phyloP scores from a whole-genome alignment of 2,888 invertebrate species.

The Onthophagus sagittarius region DNA sequence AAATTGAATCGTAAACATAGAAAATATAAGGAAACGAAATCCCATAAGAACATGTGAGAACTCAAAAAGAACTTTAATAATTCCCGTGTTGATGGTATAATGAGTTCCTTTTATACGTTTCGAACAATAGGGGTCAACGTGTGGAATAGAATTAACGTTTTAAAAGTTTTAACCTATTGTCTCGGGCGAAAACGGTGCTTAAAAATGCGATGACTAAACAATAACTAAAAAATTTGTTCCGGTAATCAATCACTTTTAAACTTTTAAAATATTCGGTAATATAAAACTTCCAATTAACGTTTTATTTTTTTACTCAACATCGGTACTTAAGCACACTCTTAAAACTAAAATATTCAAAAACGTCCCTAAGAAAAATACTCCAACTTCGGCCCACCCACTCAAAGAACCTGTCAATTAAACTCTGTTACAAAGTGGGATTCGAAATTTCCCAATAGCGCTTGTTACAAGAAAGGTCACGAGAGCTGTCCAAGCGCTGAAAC shows the following conservation, averaged over 20 bases:
- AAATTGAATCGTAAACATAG: neutral
- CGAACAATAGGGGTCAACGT: neutral
- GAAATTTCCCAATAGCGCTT: slow-evolving; percentile 6
- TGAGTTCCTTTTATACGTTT: neutral
- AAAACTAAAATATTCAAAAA: neutral
- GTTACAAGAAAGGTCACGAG: slow-evolving; percentile 9
- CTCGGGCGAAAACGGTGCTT: neutral
- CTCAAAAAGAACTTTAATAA: neutral
- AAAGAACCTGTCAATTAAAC: slow-evolving; percentile 9
- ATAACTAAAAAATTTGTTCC: neutral
- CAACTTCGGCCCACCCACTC: neutral
- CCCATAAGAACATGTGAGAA: neutral
- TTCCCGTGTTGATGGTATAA: neutral
- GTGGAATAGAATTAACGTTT: neutral
- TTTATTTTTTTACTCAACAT: too few species aligned
- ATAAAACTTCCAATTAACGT: neutral
- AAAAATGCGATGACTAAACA: neutral
- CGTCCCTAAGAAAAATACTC: neutral
- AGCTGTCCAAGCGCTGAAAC: neutral
- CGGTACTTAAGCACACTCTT: neutral
- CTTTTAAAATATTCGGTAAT: neutral
- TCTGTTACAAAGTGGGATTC: neutral
- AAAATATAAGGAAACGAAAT: neutral
- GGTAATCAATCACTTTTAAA: neutral
- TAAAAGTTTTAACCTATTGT: neutral